Base-by-base conservation (phyloP, 1,140 invertebrate species). In the Drosophila sechellia region DNA sequence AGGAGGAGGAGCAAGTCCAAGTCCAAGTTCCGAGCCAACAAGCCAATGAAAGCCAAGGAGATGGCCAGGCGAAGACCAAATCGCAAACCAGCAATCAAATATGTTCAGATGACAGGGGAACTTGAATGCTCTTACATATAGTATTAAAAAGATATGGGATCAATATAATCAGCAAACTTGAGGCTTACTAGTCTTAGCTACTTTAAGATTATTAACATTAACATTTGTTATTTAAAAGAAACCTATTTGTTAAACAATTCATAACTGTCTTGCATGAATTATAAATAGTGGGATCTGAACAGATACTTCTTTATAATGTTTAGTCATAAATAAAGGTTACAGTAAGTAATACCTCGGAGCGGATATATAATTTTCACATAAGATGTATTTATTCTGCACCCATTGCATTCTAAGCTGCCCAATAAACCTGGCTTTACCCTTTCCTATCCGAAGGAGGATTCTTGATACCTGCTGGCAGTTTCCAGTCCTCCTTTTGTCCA, bases 11-110 rank as follows among this genome's bases (percentile, higher is more conserved):
- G 39, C 54, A 50, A 39, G 31, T 17, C 12, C 15, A 43, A 48
- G 40, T 17, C 17, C 31, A 34, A 34, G 34, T 34, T 34, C 27
- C 45, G n/a, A 45, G 48, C 48, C 60, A 76, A 66, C 45, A 77
- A 77, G 59, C 58, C 61, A 81, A 65, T 80, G 71, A 69, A 81
- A 66, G 56, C 78, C 59, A 79, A 65, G 46, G 22, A 49, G 27
- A 59, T 68, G 35, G 48, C 57, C 39, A 35, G 20, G 22, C 20
- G 22, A 8, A 63, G 45, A 43, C 61, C 3, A 22, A 22, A 45
- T 17, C 50, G 64, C 63, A 58, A 77, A 68, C 46, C 42, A 52
- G 6, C 37, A 39, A 22, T 22, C 25, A 27, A 31, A 5, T 12
- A 10, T 20, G 0, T 48, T 37, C n/a, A 42, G n/a, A 6, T 10